phyloP scores from a whole-genome alignment of 2,888 invertebrate species.

The Epistrophe eligans region DNA sequence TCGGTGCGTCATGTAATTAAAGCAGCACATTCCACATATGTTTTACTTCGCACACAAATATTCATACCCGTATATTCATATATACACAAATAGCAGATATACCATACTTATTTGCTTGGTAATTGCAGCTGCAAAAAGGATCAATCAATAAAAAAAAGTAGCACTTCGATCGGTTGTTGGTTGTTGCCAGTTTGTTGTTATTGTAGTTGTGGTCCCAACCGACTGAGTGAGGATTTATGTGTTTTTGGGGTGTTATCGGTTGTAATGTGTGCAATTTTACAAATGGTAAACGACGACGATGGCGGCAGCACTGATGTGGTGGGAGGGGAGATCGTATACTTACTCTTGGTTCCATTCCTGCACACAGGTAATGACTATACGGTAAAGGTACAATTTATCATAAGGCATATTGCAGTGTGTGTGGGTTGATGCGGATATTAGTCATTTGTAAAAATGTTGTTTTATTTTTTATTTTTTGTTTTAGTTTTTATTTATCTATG shows the following conservation, averaged over 20 bases:
- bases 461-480: constrained; percentile 2
- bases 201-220: constrained; percentile 11
- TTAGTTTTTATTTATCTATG: constrained; percentile 36
- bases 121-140: constrained; percentile 75
- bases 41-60: neutral
- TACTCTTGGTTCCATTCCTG: constrained; percentile 32
- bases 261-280: constrained; percentile 73
- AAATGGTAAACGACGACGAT: constrained; percentile 10
- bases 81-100: neutral
- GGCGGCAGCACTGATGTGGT: neutral
- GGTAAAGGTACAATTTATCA: constrained; percentile 73
- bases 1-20: constrained; percentile 74
- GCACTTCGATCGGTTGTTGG: constrained; percentile 69
- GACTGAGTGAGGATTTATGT: constrained; percentile 70
- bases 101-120: constrained; percentile 32
- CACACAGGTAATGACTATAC: constrained; percentile 70
- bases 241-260: constrained; percentile 75
- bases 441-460: constrained; percentile 64
- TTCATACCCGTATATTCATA: neutral
- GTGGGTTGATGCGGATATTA: constrained; percentile 75
- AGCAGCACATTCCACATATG: constrained; percentile 45
- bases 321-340: neutral
- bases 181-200: constrained; percentile 38
- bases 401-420: constrained; percentile 58
- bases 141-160: constrained; percentile 71